phyloP scores from a whole-genome alignment of 2,888 invertebrate species.

The Drosophila tripunctata region DNA sequence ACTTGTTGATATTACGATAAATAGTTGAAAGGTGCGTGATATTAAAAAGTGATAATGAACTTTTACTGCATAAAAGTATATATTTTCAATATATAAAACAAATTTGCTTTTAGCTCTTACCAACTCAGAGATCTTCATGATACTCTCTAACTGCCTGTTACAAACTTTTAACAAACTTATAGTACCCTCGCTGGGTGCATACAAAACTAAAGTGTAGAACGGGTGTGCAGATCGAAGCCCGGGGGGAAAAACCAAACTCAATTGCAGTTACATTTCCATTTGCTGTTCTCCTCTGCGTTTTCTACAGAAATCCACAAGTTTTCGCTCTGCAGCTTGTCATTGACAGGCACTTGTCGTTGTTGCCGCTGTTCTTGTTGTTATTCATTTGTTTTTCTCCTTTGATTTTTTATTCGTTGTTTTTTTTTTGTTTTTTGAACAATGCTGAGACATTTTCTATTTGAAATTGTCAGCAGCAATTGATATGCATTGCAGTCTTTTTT shows the following conservation, averaged over 20 bases:
- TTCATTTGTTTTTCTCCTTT: slow-evolving; percentile 59
- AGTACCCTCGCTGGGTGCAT: too few species aligned
- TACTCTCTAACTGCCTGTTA: too few species aligned
- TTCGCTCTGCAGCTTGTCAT: slow-evolving; percentile 56
- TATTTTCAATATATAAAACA: too few species aligned
- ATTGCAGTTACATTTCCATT: slow-evolving; percentile 75
- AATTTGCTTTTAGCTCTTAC: too few species aligned
- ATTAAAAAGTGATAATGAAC: too few species aligned
- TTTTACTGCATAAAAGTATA: too few species aligned
- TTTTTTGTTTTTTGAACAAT: slow-evolving; percentile 38
- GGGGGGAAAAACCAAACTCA: slow-evolving; percentile 55
- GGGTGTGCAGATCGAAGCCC: slow-evolving; percentile 10
- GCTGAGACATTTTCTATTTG: slow-evolving; percentile 76
- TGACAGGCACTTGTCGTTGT: slow-evolving; percentile 38
- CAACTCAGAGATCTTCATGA: too few species aligned
- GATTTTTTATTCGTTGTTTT: slow-evolving; percentile 21
- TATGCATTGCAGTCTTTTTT: slow-evolving; percentile 54
- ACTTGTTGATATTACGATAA: too few species aligned
- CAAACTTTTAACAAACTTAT: too few species aligned
- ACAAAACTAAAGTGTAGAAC: too few species aligned
- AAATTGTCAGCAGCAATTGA: slow-evolving; percentile 78
- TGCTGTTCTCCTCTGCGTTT: slow-evolving; percentile 11
- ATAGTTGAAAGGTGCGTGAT: too few species aligned
- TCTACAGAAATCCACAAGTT: slow-evolving; percentile 40
- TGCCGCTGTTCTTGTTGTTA: slow-evolving; percentile 39